phyloP scores from a whole-genome alignment of 1,140 invertebrate species.

The Lordiphosa collinella region DNA sequence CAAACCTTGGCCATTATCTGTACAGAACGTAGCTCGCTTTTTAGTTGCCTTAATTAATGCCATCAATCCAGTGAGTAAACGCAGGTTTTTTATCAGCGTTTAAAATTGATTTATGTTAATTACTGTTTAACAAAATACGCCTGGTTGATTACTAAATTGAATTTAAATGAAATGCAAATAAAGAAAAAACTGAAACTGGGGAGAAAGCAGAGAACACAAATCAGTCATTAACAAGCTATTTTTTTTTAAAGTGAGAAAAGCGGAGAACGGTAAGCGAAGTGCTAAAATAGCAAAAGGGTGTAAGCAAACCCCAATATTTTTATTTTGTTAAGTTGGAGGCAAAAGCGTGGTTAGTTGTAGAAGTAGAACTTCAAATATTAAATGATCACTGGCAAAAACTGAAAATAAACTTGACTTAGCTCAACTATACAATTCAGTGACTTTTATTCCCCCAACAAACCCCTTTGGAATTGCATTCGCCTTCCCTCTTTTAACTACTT shows the following conservation, averaged over 20 bases:
- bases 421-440: neutral
- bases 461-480: neutral
- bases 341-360: neutral
- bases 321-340: neutral
- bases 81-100: slow-evolving; percentile 47
- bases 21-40: neutral
- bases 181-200: slow-evolving; percentile 21
- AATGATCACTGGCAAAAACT: too few relatives aligned
- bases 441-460: neutral
- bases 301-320: slow-evolving; percentile 36
- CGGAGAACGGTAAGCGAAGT: neutral
- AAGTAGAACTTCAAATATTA: too few relatives aligned
- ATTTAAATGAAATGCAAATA: slow-evolving; percentile 69
- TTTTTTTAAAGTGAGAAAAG: slow-evolving; percentile 34
- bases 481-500: neutral
- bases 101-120: slow-evolving; percentile 72
- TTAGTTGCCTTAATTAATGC: slow-evolving; percentile 50
- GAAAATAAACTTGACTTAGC: too few relatives aligned
- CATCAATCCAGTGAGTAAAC: slow-evolving; percentile 46
- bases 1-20: neutral
- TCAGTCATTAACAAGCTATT: slow-evolving; percentile 42
- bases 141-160: slow-evolving; percentile 67
- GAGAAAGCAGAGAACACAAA: slow-evolving; percentile 33
- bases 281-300: slow-evolving; percentile 8
- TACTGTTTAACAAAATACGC: slow-evolving; percentile 70